Conservation (phyloP, 1,140 invertebrate species). For the Manduca sexta region DNA sequence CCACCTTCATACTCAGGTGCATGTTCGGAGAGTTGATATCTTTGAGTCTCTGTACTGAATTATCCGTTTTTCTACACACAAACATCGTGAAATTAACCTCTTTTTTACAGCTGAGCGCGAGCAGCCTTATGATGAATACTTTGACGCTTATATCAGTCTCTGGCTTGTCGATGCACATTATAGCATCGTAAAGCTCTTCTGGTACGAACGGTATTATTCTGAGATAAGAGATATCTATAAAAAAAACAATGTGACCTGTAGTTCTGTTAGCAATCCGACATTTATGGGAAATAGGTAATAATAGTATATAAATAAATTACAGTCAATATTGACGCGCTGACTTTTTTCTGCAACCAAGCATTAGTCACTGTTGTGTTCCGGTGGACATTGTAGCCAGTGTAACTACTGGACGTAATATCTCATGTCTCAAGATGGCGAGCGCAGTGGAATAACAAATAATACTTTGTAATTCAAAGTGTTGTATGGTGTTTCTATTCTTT, state of each 20-base stretch:
- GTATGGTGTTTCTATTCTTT: too few species aligned
- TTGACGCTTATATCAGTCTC: conserved; percentile 49
- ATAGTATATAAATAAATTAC: too few species aligned
- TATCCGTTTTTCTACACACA: conserved; percentile 31
- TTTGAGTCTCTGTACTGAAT: conserved; percentile 31
- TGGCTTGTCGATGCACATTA: conserved; percentile 21
- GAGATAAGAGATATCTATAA: conserved; percentile 39
- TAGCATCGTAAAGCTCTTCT: conserved; percentile 33
- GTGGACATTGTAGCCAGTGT: background rate
- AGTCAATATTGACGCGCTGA: too few species aligned
- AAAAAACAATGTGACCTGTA: conserved; percentile 15
- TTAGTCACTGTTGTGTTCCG: too few species aligned
- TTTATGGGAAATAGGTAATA: too few species aligned
- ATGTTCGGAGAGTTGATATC: conserved; percentile 35
- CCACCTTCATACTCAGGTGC: conserved; percentile 46
- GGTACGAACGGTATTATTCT: conserved; percentile 33
- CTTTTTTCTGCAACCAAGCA: too few species aligned
- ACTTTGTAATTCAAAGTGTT: too few species aligned
- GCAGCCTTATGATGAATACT: conserved; percentile 47
- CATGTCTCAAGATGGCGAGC: too few species aligned
- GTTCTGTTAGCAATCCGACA: too few species aligned
- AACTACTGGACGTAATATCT: conserved; percentile 6
- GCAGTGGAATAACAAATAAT: too few species aligned
- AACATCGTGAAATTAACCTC: conserved; percentile 51
- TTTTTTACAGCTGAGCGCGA: conserved; percentile 32